These are phyloP conservation scores for Eurosta solidaginis DNA, from an alignment of 1,140 invertebrate species.

Conservation along the genomic window DNA sequence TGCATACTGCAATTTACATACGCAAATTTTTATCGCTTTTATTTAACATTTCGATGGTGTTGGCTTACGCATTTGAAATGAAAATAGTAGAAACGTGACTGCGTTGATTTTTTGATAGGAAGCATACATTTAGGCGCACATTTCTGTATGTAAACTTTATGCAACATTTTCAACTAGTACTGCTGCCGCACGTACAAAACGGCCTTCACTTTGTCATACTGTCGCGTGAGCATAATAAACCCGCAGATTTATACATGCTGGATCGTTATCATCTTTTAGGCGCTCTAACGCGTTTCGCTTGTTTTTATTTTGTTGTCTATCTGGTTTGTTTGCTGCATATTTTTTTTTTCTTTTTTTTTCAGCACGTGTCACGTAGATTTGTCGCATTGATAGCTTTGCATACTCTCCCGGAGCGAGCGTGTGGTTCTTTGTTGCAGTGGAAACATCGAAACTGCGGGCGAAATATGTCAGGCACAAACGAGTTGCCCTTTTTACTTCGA, in stretches of 20 bases:
- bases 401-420: neutral
- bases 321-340: neutral
- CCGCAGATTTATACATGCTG: conserved; percentile 11
- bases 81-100: too few relatives aligned
- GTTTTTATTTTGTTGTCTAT: neutral
- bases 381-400: neutral
- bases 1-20: too few relatives aligned
- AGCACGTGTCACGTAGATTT: neutral
- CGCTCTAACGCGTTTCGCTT: conserved; percentile 1
- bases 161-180: too few relatives aligned
- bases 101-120: too few relatives aligned
- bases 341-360: neutral
- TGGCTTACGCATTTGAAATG: too few relatives aligned
- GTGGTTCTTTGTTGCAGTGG: neutral
- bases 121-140: too few relatives aligned
- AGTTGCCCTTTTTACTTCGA: neutral
- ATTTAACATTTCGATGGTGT: too few relatives aligned
- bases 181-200: too few relatives aligned
- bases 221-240: conserved; percentile 20
- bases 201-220: neutral
- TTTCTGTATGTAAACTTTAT: too few relatives aligned
- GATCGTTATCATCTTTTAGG: conserved; percentile 13
- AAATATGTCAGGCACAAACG: conserved; percentile 1
- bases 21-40: too few relatives aligned
- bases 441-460: neutral